phyloP scores from a whole-genome alignment of 2,888 invertebrate genomes.

The Griposia aprilina region DNA sequence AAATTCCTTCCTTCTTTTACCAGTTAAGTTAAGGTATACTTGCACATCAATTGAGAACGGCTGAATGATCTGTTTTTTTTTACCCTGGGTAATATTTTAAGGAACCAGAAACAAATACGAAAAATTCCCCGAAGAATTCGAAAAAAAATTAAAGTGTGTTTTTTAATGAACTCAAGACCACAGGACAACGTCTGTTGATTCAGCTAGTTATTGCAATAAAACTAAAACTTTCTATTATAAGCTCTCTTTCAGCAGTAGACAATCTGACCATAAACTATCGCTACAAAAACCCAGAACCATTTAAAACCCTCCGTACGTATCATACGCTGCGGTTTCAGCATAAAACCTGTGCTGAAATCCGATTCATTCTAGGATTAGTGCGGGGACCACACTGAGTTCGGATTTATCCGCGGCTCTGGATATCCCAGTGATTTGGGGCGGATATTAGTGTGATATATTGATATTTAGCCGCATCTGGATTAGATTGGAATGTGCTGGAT shows the following conservation, averaged over 20 bases:
- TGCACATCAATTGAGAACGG: too few relatives aligned
- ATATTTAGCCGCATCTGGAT: constrained; percentile 45
- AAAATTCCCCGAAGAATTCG: too few relatives aligned
- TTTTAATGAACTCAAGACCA: too few relatives aligned
- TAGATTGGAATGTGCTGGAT: constrained; percentile 10
- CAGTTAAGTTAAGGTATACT: too few relatives aligned
- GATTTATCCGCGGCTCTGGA: constrained; percentile 27
- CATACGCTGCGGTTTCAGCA: constrained; percentile 38
- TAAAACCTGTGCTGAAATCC: constrained; percentile 57
- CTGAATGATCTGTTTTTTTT: too few relatives aligned
- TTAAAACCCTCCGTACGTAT: constrained; percentile 12
- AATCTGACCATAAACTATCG: background rate
- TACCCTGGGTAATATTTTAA: too few relatives aligned
- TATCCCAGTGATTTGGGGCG: constrained; percentile 36
- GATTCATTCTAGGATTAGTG: constrained; percentile 60
- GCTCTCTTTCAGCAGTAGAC: background rate
- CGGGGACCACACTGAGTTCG: constrained; percentile 44
- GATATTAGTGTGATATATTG: constrained; percentile 46
- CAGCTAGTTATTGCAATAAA: too few relatives aligned
- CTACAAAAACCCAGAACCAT: background rate
- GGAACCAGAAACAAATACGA: too few relatives aligned
- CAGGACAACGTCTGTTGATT: too few relatives aligned
- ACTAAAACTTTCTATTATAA: too few relatives aligned
- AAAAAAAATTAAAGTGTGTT: too few relatives aligned
- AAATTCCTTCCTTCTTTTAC: too few relatives aligned